Evolutionary conservation across 2,113 vertebrate genomes (phyloP).

Genomic region (Progne subis): DNA sequence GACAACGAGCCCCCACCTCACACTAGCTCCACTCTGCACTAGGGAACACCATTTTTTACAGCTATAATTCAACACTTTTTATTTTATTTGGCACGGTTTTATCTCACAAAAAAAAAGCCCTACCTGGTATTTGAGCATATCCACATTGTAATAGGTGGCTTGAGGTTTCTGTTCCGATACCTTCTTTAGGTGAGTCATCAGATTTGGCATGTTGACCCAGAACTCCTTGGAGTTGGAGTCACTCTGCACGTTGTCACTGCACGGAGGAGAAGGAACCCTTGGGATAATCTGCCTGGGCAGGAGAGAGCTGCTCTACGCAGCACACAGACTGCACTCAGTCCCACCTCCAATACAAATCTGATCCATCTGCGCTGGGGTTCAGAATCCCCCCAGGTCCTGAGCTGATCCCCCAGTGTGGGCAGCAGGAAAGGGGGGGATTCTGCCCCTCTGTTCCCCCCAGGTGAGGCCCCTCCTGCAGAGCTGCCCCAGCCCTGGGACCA

Average conservation of each 20-base stretch:
- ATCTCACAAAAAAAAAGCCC: not conserved
- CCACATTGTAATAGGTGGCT: slow-evolving; percentile 98
- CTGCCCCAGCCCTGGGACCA: not conserved
- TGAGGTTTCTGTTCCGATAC: slow-evolving; percentile 97
- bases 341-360: not conserved
- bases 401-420: not conserved
- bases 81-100: not conserved
- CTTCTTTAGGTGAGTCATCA: slow-evolving; percentile 95
- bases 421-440: not conserved
- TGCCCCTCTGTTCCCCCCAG: not conserved
- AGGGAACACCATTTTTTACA: not conserved
- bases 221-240: slow-evolving; percentile 87
- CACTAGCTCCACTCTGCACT: not conserved
- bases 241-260: slow-evolving; percentile 83
- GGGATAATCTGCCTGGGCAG: accelerated
- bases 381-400: accelerated
- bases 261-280: slow-evolving; percentile 10
- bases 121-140: slow-evolving; percentile 99
- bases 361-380: not conserved
- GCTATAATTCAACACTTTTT: not conserved
- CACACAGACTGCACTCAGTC: accelerated
- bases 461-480: not conserved
- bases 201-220: slow-evolving; percentile 98
- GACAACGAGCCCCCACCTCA: not conserved
- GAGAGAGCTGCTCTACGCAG: not conserved